Evolutionary conservation across 2,888 invertebrate species (phyloP).

Genomic region (Meta bourneti): DNA sequence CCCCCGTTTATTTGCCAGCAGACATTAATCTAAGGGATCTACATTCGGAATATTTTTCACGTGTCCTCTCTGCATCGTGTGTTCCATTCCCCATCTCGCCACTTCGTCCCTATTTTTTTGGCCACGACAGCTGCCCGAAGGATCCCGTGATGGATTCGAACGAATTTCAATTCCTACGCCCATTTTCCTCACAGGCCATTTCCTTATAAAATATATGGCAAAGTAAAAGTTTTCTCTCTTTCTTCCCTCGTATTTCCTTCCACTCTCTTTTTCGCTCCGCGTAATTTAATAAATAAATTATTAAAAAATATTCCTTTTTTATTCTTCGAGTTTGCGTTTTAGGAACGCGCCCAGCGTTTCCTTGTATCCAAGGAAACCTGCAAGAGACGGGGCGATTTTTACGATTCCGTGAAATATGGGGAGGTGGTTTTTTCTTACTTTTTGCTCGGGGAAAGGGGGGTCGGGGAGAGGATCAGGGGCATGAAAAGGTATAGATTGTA

Average conservation of each 20-base stretch:
- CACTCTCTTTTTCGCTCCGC: not conserved
- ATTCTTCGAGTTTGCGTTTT: not conserved
- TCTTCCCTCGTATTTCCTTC: not conserved
- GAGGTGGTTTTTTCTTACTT: not conserved
- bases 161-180: constrained; percentile 26
- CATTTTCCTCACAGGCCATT: not conserved
- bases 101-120: not conserved
- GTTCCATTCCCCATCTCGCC: not conserved
- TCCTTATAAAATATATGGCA: not conserved
- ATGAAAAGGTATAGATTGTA: constrained; percentile 37
- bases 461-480: not conserved
- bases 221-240: constrained; percentile 11
- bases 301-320: constrained; percentile 28
- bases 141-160: constrained; percentile 29
- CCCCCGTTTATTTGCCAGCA: not conserved
- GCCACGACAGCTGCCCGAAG: constrained; percentile 34
- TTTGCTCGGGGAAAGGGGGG: not conserved
- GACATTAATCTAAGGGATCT: not conserved
- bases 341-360: not conserved
- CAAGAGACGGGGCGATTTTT: constrained; percentile 19
- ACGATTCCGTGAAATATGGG: constrained; percentile 28
- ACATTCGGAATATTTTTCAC: not conserved
- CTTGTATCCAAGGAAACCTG: not conserved
- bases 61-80: not conserved
- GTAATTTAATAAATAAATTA: constrained; percentile 62